Conservation (phyloP, 2,113 vertebrate species). For the Cinclus mexicanus region DNA sequence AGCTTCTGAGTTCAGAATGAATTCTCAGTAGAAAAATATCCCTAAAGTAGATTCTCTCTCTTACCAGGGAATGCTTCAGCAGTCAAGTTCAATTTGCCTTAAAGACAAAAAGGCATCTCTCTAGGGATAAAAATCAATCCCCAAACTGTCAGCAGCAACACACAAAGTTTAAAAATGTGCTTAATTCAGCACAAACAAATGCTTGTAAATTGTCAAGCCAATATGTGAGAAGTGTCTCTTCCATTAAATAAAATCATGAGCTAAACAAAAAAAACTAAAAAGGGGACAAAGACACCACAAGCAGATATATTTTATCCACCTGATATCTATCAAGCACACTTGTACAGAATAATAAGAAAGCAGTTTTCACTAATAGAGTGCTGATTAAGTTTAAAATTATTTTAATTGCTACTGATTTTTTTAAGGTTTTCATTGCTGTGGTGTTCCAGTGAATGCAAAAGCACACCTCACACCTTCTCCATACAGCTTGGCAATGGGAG, state of each 20-base stretch:
- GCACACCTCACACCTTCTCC: background rate
- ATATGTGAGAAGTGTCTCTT: constrained; percentile 46
- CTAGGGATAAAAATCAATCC: constrained; percentile 62
- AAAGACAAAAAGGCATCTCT: constrained; percentile 62
- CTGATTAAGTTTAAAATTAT: background rate
- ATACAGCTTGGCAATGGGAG: background rate
- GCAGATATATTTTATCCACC: background rate
- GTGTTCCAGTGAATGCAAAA: background rate
- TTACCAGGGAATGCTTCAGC: constrained; percentile 26
- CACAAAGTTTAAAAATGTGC: constrained; percentile 63
- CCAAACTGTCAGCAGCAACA: constrained; percentile 57
- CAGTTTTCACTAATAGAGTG: background rate
- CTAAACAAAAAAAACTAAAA: background rate
- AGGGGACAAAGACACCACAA: background rate
- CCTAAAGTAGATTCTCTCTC: constrained; percentile 19
- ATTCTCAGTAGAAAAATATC: constrained; percentile 52
- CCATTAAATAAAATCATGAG: constrained; percentile 63
- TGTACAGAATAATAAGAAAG: background rate
- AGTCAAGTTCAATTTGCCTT: constrained; percentile 63
- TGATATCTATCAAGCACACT: background rate
- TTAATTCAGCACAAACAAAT: constrained; percentile 68
- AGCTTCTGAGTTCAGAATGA: constrained; percentile 31
- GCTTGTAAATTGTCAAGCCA: constrained; percentile 58
- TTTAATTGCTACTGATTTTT: background rate
- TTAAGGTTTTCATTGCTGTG: background rate